phyloP scores from a whole-genome alignment of 2,888 invertebrate species.

The Halictus ligatus region DNA sequence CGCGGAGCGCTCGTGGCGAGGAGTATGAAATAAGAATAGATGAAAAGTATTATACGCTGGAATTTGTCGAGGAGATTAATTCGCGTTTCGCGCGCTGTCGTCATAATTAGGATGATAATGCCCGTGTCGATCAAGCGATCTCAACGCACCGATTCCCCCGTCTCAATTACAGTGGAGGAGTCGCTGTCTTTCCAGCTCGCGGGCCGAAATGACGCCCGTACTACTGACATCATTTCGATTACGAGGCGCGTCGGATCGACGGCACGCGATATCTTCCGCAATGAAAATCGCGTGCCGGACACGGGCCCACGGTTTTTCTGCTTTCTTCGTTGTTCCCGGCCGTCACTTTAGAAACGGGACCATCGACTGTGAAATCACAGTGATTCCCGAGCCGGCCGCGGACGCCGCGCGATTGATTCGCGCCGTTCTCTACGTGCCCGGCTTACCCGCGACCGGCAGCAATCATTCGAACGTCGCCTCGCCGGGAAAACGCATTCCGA shows the following conservation, averaged over 20 bases:
- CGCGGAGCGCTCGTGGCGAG: background rate
- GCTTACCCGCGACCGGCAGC: background rate
- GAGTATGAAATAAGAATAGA: background rate
- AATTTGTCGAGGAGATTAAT: background rate
- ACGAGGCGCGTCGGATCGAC: slow-evolving; percentile 40
- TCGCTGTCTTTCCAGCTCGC: background rate
- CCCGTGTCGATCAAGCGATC: background rate
- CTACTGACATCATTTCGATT: slow-evolving; percentile 74
- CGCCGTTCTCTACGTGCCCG: background rate
- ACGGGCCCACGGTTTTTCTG: slow-evolving; percentile 66
- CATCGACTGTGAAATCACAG: slow-evolving; percentile 55
- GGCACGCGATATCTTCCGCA: slow-evolving; percentile 65
- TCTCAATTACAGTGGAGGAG: background rate
- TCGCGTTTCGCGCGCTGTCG: background rate
- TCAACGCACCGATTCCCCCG: background rate
- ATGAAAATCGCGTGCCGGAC: slow-evolving; percentile 68
- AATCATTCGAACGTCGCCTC: background rate
- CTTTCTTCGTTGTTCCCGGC: slow-evolving; percentile 65
- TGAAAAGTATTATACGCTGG: background rate
- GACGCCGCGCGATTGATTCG: slow-evolving; percentile 2
- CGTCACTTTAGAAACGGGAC: slow-evolving; percentile 56
- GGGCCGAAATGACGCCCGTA: slow-evolving; percentile 54
- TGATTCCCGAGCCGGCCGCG: slow-evolving; percentile 4
- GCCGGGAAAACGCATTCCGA: background rate
- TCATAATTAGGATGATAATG: background rate